Base-by-base conservation (phyloP, 1,140 invertebrate species). In the Drosophila asahinai region DNA sequence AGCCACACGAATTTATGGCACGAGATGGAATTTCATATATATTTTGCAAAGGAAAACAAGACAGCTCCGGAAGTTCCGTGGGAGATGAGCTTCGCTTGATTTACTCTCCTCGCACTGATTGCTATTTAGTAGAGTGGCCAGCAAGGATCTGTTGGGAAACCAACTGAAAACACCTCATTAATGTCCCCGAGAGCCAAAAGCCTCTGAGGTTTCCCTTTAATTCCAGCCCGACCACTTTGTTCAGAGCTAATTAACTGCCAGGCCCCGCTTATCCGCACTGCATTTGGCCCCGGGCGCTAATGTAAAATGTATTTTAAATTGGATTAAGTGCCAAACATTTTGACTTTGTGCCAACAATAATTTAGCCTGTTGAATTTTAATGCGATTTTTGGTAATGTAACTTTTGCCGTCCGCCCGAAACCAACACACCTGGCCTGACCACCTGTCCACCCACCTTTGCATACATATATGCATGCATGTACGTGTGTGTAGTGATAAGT, bases 241-340 rank as follows among this genome's bases (percentile, higher is more conserved):
- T 57, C 65, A 40, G 45, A 55, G 38, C 74, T 77, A 66, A 77
- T 77, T 76, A 76, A 66, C 54, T 76, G 74, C 9, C 40, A 19
- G 30, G 30, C 14, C 22, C 8, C 54, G 47, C 42, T 60, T 79
- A 49, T 52, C 55, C 66, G 36, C 52, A 47, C 68, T 48, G 55
- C 49, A 74, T 78, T 68, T 64, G 22, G 64, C 77, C 80, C 58
- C 22, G 62, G 43, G 61, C 81, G 70, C 68, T 89, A 75, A 87
- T 84, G 74, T 64, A 89, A 84, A 89, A 89, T 89, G 74, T 79
- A 86, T 90, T 81, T 89, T 81, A 80, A 72, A 89, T 89, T 89
- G 86, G 86, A 89, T 89, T 89, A 89, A 86, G 70, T 84, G 86
- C 78, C 86, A 90, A 76, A 90, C 78, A 86, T 81, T 90, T 86